Evolutionary conservation across 2,113 vertebrate species (phyloP).

Genomic region (Ciconia maguari): DNA sequence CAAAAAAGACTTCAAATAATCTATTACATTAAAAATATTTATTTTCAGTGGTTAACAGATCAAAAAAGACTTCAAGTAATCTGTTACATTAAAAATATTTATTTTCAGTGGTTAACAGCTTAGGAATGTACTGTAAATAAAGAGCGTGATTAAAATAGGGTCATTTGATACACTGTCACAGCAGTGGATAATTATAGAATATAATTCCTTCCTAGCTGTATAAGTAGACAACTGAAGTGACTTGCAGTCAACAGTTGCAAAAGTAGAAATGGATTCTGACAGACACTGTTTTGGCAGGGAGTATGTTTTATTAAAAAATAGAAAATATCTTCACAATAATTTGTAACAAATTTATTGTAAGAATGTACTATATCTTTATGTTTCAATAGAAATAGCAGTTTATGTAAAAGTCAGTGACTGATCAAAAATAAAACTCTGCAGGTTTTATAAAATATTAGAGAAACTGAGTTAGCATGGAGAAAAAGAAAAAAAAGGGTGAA

Average conservation of each 20-base stretch:
- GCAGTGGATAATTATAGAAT: slow-evolving; percentile 7
- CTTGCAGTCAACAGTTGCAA: not conserved
- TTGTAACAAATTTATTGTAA: not conserved
- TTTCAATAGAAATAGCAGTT: not conserved
- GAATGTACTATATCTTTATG: not conserved
- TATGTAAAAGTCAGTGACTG: not conserved
- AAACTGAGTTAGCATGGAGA: not conserved
- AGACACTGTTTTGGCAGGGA: not conserved
- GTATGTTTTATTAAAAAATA: not conserved
- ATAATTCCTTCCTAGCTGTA: not conserved
- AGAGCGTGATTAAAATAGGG: not conserved
- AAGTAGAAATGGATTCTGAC: not conserved
- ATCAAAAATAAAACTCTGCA: not conserved
- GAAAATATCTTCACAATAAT: not conserved
- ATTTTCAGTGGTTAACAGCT: not conserved
- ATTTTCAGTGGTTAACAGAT: not conserved
- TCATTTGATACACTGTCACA: not conserved
- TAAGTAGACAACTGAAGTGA: not conserved
- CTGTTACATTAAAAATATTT: not conserved
- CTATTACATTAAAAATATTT: not conserved
- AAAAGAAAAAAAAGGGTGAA: not conserved
- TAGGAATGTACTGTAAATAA: not conserved
- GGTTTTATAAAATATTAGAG: not conserved
- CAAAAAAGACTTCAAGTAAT: not conserved
- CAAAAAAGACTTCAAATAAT: not conserved